A percentile compares a stretch with the other conserved stretches of the same genome.
These are phyloP conservation scores for Pseudochirops cupreus DNA, from an alignment of 2,797 vertebrate genomes.

Conservation along the genomic window DNA sequence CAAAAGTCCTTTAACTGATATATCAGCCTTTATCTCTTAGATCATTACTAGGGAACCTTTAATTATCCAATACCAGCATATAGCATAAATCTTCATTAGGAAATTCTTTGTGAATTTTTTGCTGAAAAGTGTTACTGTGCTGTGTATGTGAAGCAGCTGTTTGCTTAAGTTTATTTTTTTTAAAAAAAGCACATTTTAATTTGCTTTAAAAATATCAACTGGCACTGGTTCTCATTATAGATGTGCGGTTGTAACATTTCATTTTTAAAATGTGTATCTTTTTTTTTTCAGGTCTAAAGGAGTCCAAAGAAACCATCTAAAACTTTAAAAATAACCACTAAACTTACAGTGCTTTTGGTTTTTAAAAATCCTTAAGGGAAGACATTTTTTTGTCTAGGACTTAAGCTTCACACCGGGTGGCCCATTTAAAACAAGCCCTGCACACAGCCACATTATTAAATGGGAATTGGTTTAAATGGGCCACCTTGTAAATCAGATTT, in stretches of 20 bases:
- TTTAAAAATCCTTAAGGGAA: conserved; percentile 82
- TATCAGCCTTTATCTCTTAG: conserved; percentile 58
- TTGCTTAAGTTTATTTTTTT: conserved; percentile 63
- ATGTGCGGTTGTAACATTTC: conserved; percentile 84
- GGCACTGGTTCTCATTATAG: conserved; percentile 81
- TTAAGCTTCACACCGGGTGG: conserved; percentile 82
- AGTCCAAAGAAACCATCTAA: conserved; percentile 84
- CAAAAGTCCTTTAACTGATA: conserved; percentile 3
- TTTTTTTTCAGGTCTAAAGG: conserved; percentile 81
- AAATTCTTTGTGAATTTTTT: conserved; percentile 78
- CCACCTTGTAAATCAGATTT: conserved; percentile 80
- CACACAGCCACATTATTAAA: conserved; percentile 80
- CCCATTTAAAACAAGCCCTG: conserved; percentile 81
- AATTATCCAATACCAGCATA: conserved; percentile 73
- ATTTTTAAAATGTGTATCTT: conserved; percentile 82
- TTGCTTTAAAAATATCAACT: conserved; percentile 82
- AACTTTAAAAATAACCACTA: conserved; percentile 83
- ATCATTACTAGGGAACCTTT: conserved; percentile 64
- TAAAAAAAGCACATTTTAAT: conserved; percentile 78
- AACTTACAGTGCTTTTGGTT: conserved; percentile 81
- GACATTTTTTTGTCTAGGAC: conserved; percentile 82
- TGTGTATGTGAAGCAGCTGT: conserved; percentile 77
- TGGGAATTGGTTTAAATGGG: conserved; percentile 78
- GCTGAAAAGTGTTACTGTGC: conserved; percentile 81
- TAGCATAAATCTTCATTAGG: conserved; percentile 79